Evolutionary conservation across 2,113 vertebrate genomes (phyloP).

Genomic region (Lepisosteus oculatus): DNA sequence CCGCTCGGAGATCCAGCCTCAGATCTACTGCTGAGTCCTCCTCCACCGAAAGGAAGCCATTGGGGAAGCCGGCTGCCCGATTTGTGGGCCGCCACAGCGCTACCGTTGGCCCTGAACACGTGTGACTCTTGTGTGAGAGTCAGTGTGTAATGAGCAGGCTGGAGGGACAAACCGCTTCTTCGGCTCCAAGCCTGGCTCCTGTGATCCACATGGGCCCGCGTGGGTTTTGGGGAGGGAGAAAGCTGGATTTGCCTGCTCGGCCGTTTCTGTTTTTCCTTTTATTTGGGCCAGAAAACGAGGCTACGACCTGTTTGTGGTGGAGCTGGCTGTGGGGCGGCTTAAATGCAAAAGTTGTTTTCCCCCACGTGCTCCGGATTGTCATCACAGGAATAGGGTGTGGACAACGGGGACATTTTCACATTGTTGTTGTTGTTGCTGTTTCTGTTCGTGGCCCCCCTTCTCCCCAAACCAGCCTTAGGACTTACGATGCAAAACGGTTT

Average conservation of each 20-base stretch:
- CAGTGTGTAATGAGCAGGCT: constrained; percentile 20
- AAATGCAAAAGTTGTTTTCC: background rate
- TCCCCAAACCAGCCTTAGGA: background rate
- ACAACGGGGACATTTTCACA: too few relatives aligned
- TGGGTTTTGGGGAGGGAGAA: background rate
- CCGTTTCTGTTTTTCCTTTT: too few relatives aligned
- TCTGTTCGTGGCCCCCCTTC: background rate
- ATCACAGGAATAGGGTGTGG: too few relatives aligned
- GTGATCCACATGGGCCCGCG: background rate
- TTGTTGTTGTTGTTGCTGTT: background rate
- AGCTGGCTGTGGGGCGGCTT: too few relatives aligned
- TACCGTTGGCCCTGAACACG: constrained; percentile 34
- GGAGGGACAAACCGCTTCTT: background rate
- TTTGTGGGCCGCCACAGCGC: background rate
- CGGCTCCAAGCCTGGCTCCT: too few relatives aligned
- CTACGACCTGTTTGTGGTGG: background rate
- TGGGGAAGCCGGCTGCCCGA: constrained; percentile 13
- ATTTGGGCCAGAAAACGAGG: too few relatives aligned
- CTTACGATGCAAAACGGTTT: background rate
- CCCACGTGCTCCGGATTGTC: background rate
- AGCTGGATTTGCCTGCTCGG: too few relatives aligned
- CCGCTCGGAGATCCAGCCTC: constrained; percentile 61
- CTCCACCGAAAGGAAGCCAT: constrained; percentile 17
- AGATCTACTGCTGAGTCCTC: constrained; percentile 62
- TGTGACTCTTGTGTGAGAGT: constrained; percentile 29